phyloP scores from a whole-genome alignment of 2,888 invertebrate species.

The Lasioglossum leucozonium region DNA sequence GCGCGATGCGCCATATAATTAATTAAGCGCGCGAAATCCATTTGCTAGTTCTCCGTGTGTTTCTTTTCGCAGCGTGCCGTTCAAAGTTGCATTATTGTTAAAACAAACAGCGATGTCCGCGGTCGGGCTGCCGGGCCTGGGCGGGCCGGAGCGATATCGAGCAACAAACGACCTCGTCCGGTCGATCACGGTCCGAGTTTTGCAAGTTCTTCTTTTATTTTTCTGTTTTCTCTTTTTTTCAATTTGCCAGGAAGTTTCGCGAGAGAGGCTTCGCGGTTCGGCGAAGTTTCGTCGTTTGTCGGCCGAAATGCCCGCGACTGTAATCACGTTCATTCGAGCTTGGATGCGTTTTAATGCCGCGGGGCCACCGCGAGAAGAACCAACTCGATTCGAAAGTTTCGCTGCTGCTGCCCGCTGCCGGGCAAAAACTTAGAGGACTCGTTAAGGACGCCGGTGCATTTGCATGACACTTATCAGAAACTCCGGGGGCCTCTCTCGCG shows the following conservation, averaged over 20 bases:
- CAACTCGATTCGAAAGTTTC: slow-evolving; percentile 63
- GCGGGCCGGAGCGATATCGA: not conserved
- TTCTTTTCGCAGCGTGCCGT: not conserved
- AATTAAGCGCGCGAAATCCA: not conserved
- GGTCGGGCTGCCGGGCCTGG: too few species aligned
- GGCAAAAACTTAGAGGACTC: slow-evolving; percentile 72
- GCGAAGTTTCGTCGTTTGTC: slow-evolving; percentile 33
- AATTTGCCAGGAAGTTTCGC: slow-evolving; percentile 10
- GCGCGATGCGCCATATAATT: not conserved
- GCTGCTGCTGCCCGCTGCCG: slow-evolving; percentile 32
- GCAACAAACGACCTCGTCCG: slow-evolving; percentile 1
- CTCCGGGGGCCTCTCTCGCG: slow-evolving; percentile 29
- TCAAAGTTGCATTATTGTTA: slow-evolving; percentile 14
- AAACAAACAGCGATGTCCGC: slow-evolving; percentile 17
- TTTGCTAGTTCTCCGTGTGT: slow-evolving; percentile 2
- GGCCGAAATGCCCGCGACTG: slow-evolving; percentile 31
- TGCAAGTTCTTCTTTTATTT: not conserved
- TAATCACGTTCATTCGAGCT: slow-evolving; percentile 63
- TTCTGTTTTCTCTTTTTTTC: slow-evolving; percentile 14
- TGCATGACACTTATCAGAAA: slow-evolving; percentile 76
- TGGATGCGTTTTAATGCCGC: slow-evolving; percentile 58
- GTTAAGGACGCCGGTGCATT: slow-evolving; percentile 71
- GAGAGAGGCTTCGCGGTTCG: not conserved
- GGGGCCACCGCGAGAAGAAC: slow-evolving; percentile 43
- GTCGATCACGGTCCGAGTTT: slow-evolving; percentile 19